A percentile compares a stretch with the other conserved stretches of the same genome.
phyloP scores from a whole-genome alignment of 1,140 invertebrate genomes.

The Apis cerana region DNA sequence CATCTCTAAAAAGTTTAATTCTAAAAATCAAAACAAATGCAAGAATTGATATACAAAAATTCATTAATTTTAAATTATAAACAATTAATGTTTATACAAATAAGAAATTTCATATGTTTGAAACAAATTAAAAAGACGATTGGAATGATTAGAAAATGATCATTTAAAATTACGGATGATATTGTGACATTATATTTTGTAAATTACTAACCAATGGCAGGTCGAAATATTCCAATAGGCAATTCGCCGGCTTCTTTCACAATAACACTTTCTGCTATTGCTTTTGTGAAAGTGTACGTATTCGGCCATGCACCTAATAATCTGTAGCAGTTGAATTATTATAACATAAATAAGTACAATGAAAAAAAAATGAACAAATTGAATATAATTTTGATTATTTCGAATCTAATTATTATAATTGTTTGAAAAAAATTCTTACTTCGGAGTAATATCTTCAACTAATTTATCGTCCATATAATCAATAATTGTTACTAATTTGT shows the following conservation, averaged over 20 bases:
- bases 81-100: too few species aligned
- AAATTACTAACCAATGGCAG: slow-evolving; percentile 85
- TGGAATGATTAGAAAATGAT: too few species aligned
- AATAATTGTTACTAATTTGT: slow-evolving; percentile 85
- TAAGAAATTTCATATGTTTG: too few species aligned
- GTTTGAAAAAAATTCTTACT: slow-evolving; percentile 75
- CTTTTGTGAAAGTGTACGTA: slow-evolving; percentile 88
- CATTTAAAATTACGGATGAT: too few species aligned
- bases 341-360: background rate
- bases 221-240: slow-evolving; percentile 89
- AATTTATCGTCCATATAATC: slow-evolving; percentile 86
- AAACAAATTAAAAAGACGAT: too few species aligned
- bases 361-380: background rate
- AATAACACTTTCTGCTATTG: slow-evolving; percentile 85
- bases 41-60: too few species aligned
- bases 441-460: slow-evolving; percentile 84
- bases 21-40: too few species aligned
- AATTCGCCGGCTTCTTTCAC: slow-evolving; percentile 81
- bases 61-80: too few species aligned
- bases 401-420: background rate
- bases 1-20: too few species aligned
- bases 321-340: slow-evolving; percentile 64
- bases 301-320: slow-evolving; percentile 85
- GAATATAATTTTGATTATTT: background rate
- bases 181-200: too few species aligned